These are phyloP conservation scores for Pantherophis alleghaniensis DNA, from an alignment of 2,797 vertebrate genomes.

Conservation along the genomic window DNA sequence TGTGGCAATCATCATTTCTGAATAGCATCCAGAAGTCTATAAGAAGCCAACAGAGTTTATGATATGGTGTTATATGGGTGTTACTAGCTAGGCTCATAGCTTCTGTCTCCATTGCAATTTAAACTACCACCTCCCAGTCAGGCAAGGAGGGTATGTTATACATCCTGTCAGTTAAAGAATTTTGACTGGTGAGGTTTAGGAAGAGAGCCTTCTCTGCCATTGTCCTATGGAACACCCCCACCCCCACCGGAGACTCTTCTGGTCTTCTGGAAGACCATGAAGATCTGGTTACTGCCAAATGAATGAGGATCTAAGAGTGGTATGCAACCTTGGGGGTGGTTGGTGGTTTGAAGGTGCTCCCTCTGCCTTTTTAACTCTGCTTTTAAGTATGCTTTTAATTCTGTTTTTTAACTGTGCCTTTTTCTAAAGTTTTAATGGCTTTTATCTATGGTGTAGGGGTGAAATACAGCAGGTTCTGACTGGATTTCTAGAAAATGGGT, in stretches of 20 bases:
- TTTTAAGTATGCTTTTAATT: neutral
- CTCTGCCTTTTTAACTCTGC: neutral
- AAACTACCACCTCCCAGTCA: neutral
- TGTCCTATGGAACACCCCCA: neutral
- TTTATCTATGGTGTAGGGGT: neutral
- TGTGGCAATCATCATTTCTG: neutral
- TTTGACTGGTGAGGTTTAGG: neutral
- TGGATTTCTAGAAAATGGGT: too few relatives aligned
- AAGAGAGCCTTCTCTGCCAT: neutral
- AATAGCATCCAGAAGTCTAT: neutral
- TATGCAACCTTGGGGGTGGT: neutral
- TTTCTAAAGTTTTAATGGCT: neutral
- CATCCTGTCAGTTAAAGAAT: neutral
- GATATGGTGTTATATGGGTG: neutral
- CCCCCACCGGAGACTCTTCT: neutral
- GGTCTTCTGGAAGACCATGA: neutral
- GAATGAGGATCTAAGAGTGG: neutral
- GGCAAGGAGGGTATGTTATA: neutral
- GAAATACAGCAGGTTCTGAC: too few relatives aligned
- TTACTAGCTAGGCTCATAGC: neutral
- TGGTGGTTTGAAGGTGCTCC: neutral
- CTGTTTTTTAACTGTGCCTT: neutral
- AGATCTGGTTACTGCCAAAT: neutral
- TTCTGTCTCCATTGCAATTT: neutral
- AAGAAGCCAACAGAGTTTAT: neutral